Base-by-base conservation (phyloP, 2,888 invertebrate species). In the Cabera pusaria region DNA sequence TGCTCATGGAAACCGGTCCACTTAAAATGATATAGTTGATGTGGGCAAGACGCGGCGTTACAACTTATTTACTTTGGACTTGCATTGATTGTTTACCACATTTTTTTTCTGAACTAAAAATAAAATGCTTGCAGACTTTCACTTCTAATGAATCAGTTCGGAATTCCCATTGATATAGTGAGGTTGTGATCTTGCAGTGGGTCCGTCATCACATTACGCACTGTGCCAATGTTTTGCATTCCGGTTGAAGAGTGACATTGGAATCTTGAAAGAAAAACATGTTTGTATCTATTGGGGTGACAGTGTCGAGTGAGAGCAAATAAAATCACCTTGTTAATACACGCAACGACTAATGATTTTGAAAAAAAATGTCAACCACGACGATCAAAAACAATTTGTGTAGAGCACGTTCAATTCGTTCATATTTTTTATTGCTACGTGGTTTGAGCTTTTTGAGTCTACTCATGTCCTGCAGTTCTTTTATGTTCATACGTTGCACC, bases 1-100 rank as follows among this genome's bases (percentile, higher is more conserved):
- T 61, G 64, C 64, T 60, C 58, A 44, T 46, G 45, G 58, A 62
- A 83, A 85, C 84, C 84, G 84, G 84, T 84, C 62, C 75, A 76
- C 74, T 81, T 79, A 75, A 71, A 79, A 74, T 74, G 57, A 77
- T 81, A 80, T 73, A 77, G 23, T 33, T 36, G 20, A 32, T 23
- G 36, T n/a, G 28, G 18, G 26, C 25, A 26, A 38, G 25, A 12
- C 27, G 23, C 23, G 10, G 27, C 5, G 22, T 28, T 28, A 34
- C 21, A 17, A 33, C 28, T 34, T 29, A 29, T 29, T 34, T 21
- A 39, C 33, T 33, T 33, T 38, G 38, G 29, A 31, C 10, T 7
- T 10, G 11, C 9, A 7, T 32, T 27, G 23, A 33, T 33, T 39
- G 27, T 39, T 39, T 33, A 32, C 17, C 9, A 27, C 1, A 14